Percentiles rank a stretch among this genome's conserved stretches.
Evolutionary conservation across 2,113 vertebrate species (phyloP).

Genomic region (Bagarius yarrelli): DNA sequence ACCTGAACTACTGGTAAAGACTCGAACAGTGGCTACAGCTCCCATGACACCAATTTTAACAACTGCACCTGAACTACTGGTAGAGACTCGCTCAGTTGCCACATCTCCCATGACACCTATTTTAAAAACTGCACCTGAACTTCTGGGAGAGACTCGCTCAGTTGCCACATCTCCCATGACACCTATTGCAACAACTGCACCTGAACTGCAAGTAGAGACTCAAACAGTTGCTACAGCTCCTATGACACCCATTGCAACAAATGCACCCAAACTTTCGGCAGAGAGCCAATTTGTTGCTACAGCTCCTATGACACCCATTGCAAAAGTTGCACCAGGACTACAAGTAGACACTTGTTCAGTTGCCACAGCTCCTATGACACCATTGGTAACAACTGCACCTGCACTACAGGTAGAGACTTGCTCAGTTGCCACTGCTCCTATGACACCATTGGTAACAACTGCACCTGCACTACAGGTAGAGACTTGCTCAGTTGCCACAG

Average conservation of each 20-base stretch:
- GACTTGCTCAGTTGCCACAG: slow-evolving; percentile 3
- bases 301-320: slow-evolving; percentile 10
- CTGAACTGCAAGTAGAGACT: background rate
- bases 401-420: background rate
- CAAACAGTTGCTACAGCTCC: background rate
- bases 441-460: slow-evolving; percentile 5
- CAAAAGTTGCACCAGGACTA: background rate
- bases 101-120: slow-evolving; percentile 33
- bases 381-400: background rate
- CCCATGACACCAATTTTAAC: slow-evolving; percentile 18
- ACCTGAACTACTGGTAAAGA: background rate
- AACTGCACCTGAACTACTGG: background rate
- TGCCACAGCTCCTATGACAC: slow-evolving; percentile 26
- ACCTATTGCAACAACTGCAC: background rate
- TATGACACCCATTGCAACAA: slow-evolving; percentile 18
- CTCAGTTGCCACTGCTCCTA: slow-evolving; percentile 25
- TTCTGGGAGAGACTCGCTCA: background rate
- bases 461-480: slow-evolving; percentile 5
- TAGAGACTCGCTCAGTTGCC: background rate
- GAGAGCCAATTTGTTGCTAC: slow-evolving; percentile 18
- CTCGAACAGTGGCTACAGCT: slow-evolving; percentile 15
- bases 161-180: slow-evolving; percentile 32
- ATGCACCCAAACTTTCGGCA: background rate
- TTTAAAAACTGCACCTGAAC: background rate
- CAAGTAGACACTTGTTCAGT: slow-evolving; percentile 16